Evolutionary conservation across 2,113 vertebrate species (phyloP).

Genomic region (Fregata magnificens): DNA sequence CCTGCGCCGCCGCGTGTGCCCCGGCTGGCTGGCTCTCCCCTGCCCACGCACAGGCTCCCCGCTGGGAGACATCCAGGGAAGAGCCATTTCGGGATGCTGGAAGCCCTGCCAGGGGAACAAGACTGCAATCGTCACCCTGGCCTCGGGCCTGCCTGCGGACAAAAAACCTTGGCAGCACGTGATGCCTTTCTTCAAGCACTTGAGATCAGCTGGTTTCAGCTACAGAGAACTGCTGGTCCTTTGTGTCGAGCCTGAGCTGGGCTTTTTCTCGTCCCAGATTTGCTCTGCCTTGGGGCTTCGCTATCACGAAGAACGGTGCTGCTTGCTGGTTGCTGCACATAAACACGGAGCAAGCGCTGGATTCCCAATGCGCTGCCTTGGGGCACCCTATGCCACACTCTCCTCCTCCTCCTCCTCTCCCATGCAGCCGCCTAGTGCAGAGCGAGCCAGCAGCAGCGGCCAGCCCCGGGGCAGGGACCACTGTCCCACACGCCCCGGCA

Average conservation of each 20-base stretch:
- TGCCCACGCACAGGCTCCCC: neutral
- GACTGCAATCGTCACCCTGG: neutral
- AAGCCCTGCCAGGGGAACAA: neutral
- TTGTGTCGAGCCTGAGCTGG: neutral
- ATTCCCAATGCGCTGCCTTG: neutral
- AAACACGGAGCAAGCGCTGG: neutral
- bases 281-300: neutral
- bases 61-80: neutral
- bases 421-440: neutral
- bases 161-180: neutral
- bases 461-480: neutral
- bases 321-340: neutral
- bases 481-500: neutral
- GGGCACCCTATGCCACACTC: neutral
- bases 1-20: neutral
- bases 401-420: neutral
- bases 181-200: neutral
- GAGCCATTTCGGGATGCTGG: neutral
- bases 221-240: neutral
- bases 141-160: neutral
- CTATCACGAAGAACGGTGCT: neutral
- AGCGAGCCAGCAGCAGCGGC: neutral
- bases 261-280: neutral
- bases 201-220: neutral
- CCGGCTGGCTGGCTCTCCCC: neutral